Evolutionary conservation across 2,888 invertebrate species (phyloP), one percentile per base, ranked within the genome.

Genomic region (Synanthedon tipuliformis): DNA sequence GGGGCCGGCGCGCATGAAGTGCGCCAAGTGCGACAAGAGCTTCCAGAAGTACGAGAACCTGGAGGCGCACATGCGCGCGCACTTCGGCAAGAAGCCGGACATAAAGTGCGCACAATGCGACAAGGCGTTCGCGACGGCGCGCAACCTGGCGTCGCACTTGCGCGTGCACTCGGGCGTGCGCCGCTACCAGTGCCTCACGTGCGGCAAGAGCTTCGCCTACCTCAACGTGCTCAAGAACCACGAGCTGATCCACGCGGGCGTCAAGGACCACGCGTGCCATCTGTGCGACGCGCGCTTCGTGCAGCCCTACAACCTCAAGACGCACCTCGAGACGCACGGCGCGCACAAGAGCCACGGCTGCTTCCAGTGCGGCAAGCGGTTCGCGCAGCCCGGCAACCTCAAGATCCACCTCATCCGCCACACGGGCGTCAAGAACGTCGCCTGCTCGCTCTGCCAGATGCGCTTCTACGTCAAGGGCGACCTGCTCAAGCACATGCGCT

Each of bases 291-390:
- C 87, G 64, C 88, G 77, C 62, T 85, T 87, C 58, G 81, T 85
- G 41, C 87, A 87, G 62, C 72, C 73, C 2, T 78, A 78, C 60
- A 88, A 87, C 64, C 73, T 88, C 40, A 85, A 87, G 81, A 88
- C 88, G 57, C 16, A 49, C 4, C 87, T 87, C 57, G 77, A 75
- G 57, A 83, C 80, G 0, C 94, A 94, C 65, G 91, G 90, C 23
- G 92, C 92, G 3, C 91, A 91, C 65, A 93, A 92, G 65, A 92
- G 92, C 51, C 93, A 90, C 64, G 89, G 90, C 41, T 94, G 94
- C 63, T 88, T 89, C 1, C 85, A 91, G 57, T 94, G 94, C 66
- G 92, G 92, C 0, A 94, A 93, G 71, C 91, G 91, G 50, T 94
- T 94, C 68, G 92, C 93, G 0, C 87, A 87, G 58, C 74, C 80